Evolutionary conservation across 2,797 vertebrate genomes (phyloP), one percentile per base, ranked within the genome.

Genomic region (Melanogrammus aeglefinus): DNA sequence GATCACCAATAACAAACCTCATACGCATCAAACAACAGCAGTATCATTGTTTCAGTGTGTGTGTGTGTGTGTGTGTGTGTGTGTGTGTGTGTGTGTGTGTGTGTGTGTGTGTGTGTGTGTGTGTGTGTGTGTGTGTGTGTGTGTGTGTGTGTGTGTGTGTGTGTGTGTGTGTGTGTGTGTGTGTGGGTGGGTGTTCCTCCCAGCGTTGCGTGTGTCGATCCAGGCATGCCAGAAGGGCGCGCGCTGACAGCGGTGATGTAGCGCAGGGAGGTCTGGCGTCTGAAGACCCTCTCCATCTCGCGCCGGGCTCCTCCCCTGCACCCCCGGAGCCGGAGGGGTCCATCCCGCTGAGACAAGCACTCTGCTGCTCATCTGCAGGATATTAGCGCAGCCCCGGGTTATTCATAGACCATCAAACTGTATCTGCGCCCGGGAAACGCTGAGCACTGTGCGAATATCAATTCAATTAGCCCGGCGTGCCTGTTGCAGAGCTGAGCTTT

Each of bases 361-460:
- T 94, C 87, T 89, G 79, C 82, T 81, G 86, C 90, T 92, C 76
- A 41, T 90, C 90, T 89, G 86, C 84, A 83, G 86, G 81, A 85
- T 83, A 88, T 91, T 88, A 92, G 82, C 86, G 83, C 82, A 69
- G 87, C 81, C 78, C 78, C 75, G 81, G 86, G 88, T 87, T 91
- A 89, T 91, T 91, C 87, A 41, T 86, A 82, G 85, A 82, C 88
- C 79, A 89, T 91, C 86, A 90, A 86, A 83, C 78, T 18, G 47
- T 82, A 47, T 84, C 86, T 84, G 87, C 69, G 82, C 85, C 81
- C 85, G 78, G 87, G 87, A 94, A 94, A 89, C 79, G 93, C 94
- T 95, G 94, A 94, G 92, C 90, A 88, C 72, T 76, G 88, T 89
- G 89, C 86, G 88, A 92, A 92, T 89, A 87, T 84, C 84, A 88